Evolutionary conservation across 2,113 vertebrate genomes (phyloP).

Genomic region (Limnothrissa miodon): DNA sequence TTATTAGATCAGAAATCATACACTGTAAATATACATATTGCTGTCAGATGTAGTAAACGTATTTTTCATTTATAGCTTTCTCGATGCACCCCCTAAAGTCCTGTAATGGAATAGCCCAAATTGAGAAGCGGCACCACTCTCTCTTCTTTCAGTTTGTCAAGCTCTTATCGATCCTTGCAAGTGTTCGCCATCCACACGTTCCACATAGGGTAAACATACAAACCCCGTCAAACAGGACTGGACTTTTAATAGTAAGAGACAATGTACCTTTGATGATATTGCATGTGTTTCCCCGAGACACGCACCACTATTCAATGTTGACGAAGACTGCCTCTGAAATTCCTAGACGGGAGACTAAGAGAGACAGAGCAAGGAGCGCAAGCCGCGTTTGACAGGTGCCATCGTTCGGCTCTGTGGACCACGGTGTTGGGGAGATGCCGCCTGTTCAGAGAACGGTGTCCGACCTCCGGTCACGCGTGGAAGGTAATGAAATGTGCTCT

Average conservation of each 20-base stretch:
- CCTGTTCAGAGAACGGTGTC: slow-evolving; percentile 88
- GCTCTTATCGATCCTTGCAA: slow-evolving; percentile 39
- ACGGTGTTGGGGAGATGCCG: slow-evolving; percentile 70
- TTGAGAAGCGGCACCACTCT: slow-evolving; percentile 56
- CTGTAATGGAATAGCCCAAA: slow-evolving; percentile 65
- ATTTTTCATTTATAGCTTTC: not conserved
- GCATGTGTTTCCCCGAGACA: slow-evolving; percentile 32
- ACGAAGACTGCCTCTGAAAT: slow-evolving; percentile 45
- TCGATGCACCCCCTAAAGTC: slow-evolving; percentile 36
- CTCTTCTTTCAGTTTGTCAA: slow-evolving; percentile 54
- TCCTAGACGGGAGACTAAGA: slow-evolving; percentile 46
- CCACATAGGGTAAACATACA: not conserved
- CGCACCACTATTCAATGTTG: slow-evolving; percentile 45
- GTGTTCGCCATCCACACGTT: not conserved
- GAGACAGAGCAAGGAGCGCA: slow-evolving; percentile 29
- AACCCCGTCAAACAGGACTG: slow-evolving; percentile 33
- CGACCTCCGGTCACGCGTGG: slow-evolving; percentile 84
- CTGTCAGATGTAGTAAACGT: not conserved
- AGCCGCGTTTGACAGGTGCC: slow-evolving; percentile 73
- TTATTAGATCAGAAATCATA: not conserved
- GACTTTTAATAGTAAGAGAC: slow-evolving; percentile 29
- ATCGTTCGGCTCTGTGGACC: slow-evolving; percentile 45
- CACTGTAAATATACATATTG: not conserved
- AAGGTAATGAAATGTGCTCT: slow-evolving; percentile 73
- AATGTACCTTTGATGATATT: slow-evolving; percentile 37